These are phyloP conservation scores for Desmodus rotundus DNA, from an alignment of 2,113 vertebrate species.

Conservation along the genomic window DNA sequence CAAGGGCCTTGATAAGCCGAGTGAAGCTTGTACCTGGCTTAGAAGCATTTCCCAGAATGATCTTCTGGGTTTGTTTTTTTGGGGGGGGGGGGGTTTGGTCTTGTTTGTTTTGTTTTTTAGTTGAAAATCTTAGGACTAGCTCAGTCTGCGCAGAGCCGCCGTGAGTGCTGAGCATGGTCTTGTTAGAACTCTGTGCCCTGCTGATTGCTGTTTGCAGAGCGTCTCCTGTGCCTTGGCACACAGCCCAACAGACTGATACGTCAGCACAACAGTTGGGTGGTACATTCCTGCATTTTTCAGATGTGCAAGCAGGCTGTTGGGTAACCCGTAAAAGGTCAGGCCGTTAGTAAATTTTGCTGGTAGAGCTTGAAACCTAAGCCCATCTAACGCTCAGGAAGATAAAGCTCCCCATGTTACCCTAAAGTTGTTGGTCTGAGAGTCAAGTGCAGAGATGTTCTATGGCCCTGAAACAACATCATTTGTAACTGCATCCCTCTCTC, in stretches of 20 bases:
- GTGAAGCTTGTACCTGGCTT: no score
- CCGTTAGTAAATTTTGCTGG: neutral
- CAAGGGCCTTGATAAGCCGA: neutral
- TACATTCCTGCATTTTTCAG: neutral
- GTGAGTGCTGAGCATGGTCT: neutral
- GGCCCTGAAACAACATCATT: neutral
- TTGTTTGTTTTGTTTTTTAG: neutral
- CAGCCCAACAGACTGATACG: fast-evolving
- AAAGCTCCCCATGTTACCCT: neutral
- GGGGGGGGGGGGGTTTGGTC: no score
- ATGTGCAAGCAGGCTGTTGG: neutral
- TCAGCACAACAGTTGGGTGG: fast-evolving
- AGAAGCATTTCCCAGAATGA: neutral
- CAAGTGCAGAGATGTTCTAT: neutral
- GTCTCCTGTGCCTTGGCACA: fast-evolving
- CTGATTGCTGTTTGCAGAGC: neutral
- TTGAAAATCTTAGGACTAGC: neutral
- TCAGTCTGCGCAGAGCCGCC: neutral
- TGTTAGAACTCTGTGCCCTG: neutral
- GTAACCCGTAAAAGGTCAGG: neutral
- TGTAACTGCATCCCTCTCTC: neutral
- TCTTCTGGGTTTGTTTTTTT: neutral
- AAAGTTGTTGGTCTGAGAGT: neutral
- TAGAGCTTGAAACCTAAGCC: neutral
- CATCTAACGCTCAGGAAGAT: neutral